A percentile compares a stretch with the other conserved stretches of the same genome.
Evolutionary conservation across 2,113 vertebrate genomes (phyloP).

Genomic region (Sylvilagus bachmani): DNA sequence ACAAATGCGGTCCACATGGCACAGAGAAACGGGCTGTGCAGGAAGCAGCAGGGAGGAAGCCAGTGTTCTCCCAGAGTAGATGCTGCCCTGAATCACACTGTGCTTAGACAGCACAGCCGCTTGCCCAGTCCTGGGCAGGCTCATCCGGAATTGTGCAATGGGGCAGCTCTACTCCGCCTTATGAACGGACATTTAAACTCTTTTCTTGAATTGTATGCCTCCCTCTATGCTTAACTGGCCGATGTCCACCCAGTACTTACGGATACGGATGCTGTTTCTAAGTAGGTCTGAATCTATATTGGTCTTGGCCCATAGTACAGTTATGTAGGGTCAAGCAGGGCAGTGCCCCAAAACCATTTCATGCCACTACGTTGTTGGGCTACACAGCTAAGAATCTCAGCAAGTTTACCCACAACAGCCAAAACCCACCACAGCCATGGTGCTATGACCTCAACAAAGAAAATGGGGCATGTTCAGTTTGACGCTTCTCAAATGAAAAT

Average conservation of each 20-base stretch:
- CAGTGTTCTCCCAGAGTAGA: not conserved
- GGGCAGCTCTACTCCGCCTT: not conserved
- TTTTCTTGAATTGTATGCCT: not conserved
- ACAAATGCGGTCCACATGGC: slow-evolving; percentile 73
- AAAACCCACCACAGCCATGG: not conserved
- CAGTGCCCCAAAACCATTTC: not conserved
- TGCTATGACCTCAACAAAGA: not conserved
- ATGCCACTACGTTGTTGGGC: not conserved
- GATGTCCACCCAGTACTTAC: not conserved
- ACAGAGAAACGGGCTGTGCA: not conserved
- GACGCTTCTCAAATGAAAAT: slow-evolving; percentile 57
- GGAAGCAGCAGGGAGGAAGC: not conserved
- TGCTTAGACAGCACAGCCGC: not conserved
- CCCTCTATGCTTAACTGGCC: not conserved
- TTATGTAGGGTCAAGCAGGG: not conserved
- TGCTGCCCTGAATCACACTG: not conserved
- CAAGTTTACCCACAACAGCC: not conserved
- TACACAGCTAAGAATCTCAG: not conserved
- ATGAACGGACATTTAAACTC: not conserved
- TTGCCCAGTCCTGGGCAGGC: not conserved
- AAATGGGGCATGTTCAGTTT: not conserved
- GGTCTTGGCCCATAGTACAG: not conserved
- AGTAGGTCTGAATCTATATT: not conserved
- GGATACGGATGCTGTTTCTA: not conserved
- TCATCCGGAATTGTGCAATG: not conserved